Percentiles rank a stretch among this genome's conserved stretches.
Conservation (phyloP, 2,888 invertebrate species). For the Nomada hirtipes region DNA sequence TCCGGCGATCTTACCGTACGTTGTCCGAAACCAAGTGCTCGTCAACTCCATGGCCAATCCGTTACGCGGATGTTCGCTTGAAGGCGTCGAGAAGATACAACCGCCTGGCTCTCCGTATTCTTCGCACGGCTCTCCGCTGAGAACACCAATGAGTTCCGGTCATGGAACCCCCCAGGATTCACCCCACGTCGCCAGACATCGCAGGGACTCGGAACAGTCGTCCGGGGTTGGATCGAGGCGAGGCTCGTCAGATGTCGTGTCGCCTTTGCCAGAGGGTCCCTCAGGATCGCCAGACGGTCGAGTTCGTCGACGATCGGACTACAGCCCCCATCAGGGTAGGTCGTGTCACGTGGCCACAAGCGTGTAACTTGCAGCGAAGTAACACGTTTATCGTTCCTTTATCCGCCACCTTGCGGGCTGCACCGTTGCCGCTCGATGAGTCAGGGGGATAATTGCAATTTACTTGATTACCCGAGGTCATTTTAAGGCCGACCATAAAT, state of each 20-base stretch:
- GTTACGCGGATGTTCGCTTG: slow-evolving; percentile 62
- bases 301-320: slow-evolving; percentile 77
- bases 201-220: slow-evolving; percentile 77
- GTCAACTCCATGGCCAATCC: slow-evolving; percentile 15
- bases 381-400: slow-evolving; percentile 3
- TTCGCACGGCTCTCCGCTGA: slow-evolving; percentile 77
- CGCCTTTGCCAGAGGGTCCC: slow-evolving; percentile 73
- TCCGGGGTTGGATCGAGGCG: slow-evolving; percentile 72
- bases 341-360: slow-evolving; percentile 31
- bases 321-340: slow-evolving; percentile 80
- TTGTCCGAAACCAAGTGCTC: slow-evolving; percentile 11
- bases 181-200: slow-evolving; percentile 76
- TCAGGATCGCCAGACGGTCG: slow-evolving; percentile 76
- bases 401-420: not conserved
- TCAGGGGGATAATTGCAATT: slow-evolving; percentile 6
- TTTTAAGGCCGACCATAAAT: not conserved
- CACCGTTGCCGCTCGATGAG: not conserved
- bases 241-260: slow-evolving; percentile 74
- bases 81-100: slow-evolving; percentile 78
- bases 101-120: slow-evolving; percentile 76
- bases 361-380: slow-evolving; percentile 10
- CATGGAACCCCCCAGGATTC: slow-evolving; percentile 78
- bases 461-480: slow-evolving; percentile 19
- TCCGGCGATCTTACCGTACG: slow-evolving; percentile 47
- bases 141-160: slow-evolving; percentile 78